phyloP scores from a whole-genome alignment of 2,797 vertebrate genomes.

The Ptychobarbus kaznakovi region DNA sequence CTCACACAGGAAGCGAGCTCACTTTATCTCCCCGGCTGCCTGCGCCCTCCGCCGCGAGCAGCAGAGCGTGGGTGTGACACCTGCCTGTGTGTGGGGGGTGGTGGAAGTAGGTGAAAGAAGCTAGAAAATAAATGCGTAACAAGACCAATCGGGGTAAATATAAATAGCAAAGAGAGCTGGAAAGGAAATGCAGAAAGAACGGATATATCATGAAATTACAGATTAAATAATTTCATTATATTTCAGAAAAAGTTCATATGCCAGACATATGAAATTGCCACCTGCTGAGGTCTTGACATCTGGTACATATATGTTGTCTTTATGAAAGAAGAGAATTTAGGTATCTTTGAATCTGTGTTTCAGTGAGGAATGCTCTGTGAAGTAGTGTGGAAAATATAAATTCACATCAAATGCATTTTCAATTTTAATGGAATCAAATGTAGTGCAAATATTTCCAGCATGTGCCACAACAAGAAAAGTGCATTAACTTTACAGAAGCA shows the following conservation, averaged over 20 bases:
- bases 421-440: background rate
- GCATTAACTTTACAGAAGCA: background rate
- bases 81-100: slow-evolving; percentile 57
- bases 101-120: slow-evolving; percentile 22
- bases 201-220: background rate
- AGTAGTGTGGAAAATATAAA: background rate
- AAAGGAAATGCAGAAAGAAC: slow-evolving; percentile 13
- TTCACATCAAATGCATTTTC: background rate
- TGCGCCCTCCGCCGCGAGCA: slow-evolving; percentile 43
- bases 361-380: background rate
- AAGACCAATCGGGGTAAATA: slow-evolving; percentile 26
- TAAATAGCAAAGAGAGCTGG: slow-evolving; percentile 17
- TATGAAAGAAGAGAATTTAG: background rate
- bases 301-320: background rate
- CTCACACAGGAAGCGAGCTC: slow-evolving; percentile 79
- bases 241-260: background rate
- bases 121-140: slow-evolving; percentile 40
- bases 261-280: background rate
- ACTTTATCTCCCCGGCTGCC: slow-evolving; percentile 73
- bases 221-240: background rate
- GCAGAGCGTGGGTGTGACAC: slow-evolving; percentile 79
- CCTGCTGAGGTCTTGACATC: background rate
- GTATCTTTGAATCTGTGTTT: background rate
- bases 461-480: background rate
- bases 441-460: background rate